Conservation (phyloP, 2,113 vertebrate species). For the Cyanoramphus novaezelandiae region DNA sequence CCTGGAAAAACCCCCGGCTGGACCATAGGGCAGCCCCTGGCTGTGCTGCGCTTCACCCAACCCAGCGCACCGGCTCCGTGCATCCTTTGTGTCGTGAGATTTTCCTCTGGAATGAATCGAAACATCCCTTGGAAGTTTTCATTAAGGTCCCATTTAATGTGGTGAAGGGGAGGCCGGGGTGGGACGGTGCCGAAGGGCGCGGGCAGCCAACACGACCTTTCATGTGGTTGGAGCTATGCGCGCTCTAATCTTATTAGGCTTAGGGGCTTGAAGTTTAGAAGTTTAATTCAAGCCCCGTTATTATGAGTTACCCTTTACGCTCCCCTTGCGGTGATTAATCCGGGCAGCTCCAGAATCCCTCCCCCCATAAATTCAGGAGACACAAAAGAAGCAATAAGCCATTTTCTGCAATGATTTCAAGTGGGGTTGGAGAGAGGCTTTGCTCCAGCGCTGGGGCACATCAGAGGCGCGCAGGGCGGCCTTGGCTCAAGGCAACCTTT, state of each 20-base stretch:
- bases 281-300: conserved; percentile 14
- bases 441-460: background rate
- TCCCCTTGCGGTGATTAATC: background rate
- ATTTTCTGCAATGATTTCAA: background rate
- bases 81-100: background rate
- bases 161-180: background rate
- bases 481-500: background rate
- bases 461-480: background rate
- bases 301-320: background rate
- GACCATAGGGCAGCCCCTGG: background rate
- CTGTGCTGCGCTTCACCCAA: background rate
- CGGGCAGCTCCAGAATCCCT: background rate
- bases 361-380: background rate
- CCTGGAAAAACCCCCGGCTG: background rate
- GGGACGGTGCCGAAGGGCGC: background rate
- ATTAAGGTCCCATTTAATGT: background rate
- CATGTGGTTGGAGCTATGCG: background rate
- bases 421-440: background rate
- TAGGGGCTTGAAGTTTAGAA: background rate
- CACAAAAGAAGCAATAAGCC: background rate
- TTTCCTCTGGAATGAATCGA: background rate
- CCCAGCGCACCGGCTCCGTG: background rate
- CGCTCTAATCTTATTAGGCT: background rate
- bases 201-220: background rate
- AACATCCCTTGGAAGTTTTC: background rate